Evolutionary conservation across 2,888 invertebrate genomes (phyloP).

Genomic region (Cryptosula pallasiana): DNA sequence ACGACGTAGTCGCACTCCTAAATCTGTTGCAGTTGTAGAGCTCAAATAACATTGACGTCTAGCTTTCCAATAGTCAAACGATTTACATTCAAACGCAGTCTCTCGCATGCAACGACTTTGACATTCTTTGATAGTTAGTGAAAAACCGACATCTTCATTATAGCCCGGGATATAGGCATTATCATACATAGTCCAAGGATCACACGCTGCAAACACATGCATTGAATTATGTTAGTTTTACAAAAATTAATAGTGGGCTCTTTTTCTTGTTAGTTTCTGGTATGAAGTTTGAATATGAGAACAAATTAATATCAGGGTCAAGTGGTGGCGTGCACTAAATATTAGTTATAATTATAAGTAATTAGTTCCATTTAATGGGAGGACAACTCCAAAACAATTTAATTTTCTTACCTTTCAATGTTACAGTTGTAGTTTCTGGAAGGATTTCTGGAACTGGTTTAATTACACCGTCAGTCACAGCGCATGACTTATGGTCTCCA

Average conservation of each 20-base stretch:
- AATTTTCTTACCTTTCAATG: neutral
- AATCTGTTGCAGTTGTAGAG: slow-evolving; percentile 13
- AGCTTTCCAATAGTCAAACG: slow-evolving; percentile 22
- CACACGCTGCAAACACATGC: slow-evolving; percentile 19
- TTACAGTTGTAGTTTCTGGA: neutral
- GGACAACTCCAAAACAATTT: neutral
- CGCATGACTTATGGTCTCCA: slow-evolving; percentile 5
- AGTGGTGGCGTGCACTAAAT: no score
- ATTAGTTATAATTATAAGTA: no score
- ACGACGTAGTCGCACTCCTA: neutral
- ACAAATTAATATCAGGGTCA: no score
- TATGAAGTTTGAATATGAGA: no score
- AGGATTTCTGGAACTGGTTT: neutral
- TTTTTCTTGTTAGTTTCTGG: no score
- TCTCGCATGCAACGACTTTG: slow-evolving; percentile 22
- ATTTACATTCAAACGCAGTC: slow-evolving; percentile 9
- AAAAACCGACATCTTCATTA: slow-evolving; percentile 24
- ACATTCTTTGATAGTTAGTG: slow-evolving; percentile 14
- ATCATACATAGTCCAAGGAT: slow-evolving; percentile 5
- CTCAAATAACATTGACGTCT: slow-evolving; percentile 25
- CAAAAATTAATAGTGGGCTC: no score
- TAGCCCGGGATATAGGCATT: slow-evolving; percentile 16
- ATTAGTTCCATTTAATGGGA: no score
- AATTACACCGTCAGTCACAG: neutral
- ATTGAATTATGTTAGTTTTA: no score